Evolutionary conservation across 2,888 invertebrate genomes (phyloP), one percentile per base, ranked within the genome.

Genomic region (Campoletis raptor): DNA sequence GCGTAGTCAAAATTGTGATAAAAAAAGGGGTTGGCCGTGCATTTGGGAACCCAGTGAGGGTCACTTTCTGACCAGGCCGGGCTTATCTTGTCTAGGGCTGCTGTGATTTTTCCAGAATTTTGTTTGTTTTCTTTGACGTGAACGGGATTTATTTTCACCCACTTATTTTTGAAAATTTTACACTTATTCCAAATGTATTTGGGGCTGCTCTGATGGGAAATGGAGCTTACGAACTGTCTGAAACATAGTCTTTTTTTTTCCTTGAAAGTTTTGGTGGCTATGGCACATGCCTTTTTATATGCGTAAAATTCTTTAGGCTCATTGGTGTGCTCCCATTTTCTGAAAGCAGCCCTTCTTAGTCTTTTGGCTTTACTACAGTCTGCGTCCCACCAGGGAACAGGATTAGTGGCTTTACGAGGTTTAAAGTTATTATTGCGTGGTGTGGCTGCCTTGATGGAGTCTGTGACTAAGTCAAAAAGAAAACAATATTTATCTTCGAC

Each of bases 151-250:
- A 52, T 72, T 48, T 73, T 81, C 24, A 72, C 69, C 74, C 81
- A 85, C 69, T 73, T 81, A 66, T 85, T 85, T 74, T 85, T 85
- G 15, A 85, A 81, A 10, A 85, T 81, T 66, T 73, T 80, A n/a
- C 66, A 72, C 40, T 66, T 80, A 77, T 85, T 85, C 74, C 85
- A 66, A 30, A 74, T 52, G 52, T 81, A 81, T 40, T 54, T 81
- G 42, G 30, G n/a, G 61, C 61, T 69, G n/a, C 42, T 37, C 37
- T 57, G 61, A 61, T 40, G 45, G 42, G 72, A 64, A 30, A 81
- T 74, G 37, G 18, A 61, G 42, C 69, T 66, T 45, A 74, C 74
- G 18, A 85, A 85, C 42, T 80, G 54, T 30, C 52, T 57, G 30
- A 84, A 84, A 66, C 52, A 61, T n/a, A 69, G 54, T 64, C 52